Evolutionary conservation across 2,113 vertebrate genomes (phyloP).

Genomic region (Actenoides hombroni): DNA sequence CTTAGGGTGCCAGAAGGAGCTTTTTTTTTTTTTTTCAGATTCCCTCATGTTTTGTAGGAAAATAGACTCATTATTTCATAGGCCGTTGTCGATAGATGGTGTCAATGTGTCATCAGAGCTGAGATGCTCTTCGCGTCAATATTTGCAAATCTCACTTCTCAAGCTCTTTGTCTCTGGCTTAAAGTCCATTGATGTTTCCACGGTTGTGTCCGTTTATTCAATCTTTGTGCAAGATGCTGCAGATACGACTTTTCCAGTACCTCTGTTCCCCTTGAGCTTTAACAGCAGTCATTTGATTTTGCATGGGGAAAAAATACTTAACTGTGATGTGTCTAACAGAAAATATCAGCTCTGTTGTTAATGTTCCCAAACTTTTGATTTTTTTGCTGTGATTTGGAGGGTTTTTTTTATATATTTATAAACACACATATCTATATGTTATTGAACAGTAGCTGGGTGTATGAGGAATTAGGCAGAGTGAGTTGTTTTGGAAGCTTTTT

Average conservation of each 20-base stretch:
- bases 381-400: not conserved
- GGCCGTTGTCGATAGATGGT: not conserved
- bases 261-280: not conserved
- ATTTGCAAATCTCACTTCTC: not conserved
- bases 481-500: not conserved
- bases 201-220: not conserved
- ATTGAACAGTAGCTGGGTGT: not conserved
- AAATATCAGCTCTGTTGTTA: not conserved
- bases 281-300: not conserved
- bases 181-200: not conserved
- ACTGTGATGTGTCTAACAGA: not conserved
- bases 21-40: not conserved
- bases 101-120: not conserved
- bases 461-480: not conserved
- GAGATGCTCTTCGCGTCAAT: fast-evolving
- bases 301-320: not conserved
- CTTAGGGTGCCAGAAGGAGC: not conserved
- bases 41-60: not conserved
- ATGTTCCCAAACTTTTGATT: not conserved
- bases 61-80: not conserved
- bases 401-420: too few relatives aligned
- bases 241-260: not conserved
- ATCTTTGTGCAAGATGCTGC: fast-evolving
- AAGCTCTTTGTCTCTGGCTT: not conserved
- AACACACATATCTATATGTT: not conserved